Base-by-base conservation (phyloP, 2,113 vertebrate species). In the Planiliza haematocheilus region DNA sequence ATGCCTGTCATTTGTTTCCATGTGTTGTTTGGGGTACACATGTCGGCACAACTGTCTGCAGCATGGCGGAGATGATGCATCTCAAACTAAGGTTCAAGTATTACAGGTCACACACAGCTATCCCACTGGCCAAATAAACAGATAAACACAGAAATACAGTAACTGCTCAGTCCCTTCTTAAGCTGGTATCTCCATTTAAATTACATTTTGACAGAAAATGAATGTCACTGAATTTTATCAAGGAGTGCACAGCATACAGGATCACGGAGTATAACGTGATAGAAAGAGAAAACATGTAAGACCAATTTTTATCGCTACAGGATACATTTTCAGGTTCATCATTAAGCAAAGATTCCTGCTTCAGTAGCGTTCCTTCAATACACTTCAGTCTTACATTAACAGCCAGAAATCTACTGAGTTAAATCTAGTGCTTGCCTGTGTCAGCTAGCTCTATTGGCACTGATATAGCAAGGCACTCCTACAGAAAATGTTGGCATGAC, bases 21-120 rank as follows among this genome's bases (percentile, higher is more conserved):
- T 56, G 10, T 57, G 46, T 34, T 58, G 51, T 80, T 45, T 45
- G 13, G 67, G n/a, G 14, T 61, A 79, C 37, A 75, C 37, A 69
- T 74, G 8, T 45, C 39, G 16, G 14, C 20, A 46, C 59, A 41
- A 16, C 11, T 39, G 13, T 71, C 63, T 71, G 49, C 24, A 34
- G 52, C 36, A 41, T 62, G 51, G 41, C 1, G 12, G 16, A 70
- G 17, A 71, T 74, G 5, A 78, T 69, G 46, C 6, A 1, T 61
- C 77, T 77, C 21, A 74, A 81, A 82, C 38, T 18, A 42, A 55
- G 17, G 36, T 79, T 86, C 67, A 86, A 84, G 62, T 83, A 59
- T 74, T 51, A 72, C 57, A 84, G 69, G 74, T 76, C 8, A 69
- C 64, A 79, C 50, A 69, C 16, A 66, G 24, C 36, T 61, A 53